Evolutionary conservation across 2,888 invertebrate genomes (phyloP).

Genomic region (Phytoseiulus persimilis): DNA sequence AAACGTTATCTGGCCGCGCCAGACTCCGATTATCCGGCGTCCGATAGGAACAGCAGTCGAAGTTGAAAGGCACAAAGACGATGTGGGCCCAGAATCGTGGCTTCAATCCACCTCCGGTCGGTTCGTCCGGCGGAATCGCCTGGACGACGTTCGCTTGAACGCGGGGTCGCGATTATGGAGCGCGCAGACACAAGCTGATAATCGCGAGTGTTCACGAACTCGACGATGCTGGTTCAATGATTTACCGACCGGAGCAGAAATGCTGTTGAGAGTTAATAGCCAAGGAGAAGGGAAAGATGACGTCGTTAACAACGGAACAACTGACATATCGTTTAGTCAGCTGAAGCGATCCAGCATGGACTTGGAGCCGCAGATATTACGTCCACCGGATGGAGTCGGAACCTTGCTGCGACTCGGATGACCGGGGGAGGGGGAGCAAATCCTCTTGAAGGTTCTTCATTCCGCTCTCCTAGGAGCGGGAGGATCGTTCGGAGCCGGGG

Average conservation of each 20-base stretch:
- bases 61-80: not conserved
- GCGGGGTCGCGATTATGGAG: not conserved
- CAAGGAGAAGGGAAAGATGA: not conserved
- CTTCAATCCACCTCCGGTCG: not conserved
- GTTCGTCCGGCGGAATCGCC: not conserved
- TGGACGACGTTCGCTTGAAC: not conserved
- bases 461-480: no score
- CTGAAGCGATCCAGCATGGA: not conserved
- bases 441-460: no score
- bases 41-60: not conserved
- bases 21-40: not conserved
- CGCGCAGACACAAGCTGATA: not conserved
- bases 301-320: not conserved
- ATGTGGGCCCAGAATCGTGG: not conserved
- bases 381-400: not conserved
- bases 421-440: no score
- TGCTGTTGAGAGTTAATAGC: not conserved
- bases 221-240: not conserved
- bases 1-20: not conserved
- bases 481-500: no score
- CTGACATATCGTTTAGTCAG: not conserved
- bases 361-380: not conserved
- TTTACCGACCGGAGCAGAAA: not conserved
- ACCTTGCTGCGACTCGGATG: not conserved
- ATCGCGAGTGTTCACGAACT: not conserved